Base-by-base conservation (phyloP, 2,888 invertebrate species). In the Oscheius sp. region DNA sequence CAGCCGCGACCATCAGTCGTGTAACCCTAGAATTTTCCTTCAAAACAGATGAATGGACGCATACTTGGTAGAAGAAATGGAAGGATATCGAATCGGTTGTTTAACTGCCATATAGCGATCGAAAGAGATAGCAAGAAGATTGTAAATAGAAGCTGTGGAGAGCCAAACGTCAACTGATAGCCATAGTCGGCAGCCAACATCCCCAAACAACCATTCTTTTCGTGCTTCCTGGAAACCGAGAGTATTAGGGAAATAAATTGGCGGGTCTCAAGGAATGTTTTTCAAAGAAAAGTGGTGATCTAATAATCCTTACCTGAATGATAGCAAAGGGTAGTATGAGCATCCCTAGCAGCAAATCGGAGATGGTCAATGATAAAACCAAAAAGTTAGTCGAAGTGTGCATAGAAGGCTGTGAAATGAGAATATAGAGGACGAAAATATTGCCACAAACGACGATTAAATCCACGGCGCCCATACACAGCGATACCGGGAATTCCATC, bases 81-180 rank as follows among this genome's bases (percentile, higher is more conserved):
- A 91, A 17, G 95, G 94, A 89, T 97, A 97, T 86, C 92, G 93
- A 84, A 97, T 94, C 0, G 96, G 96, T 66, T 94, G 90, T 30
- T 95, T 94, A 68, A 97, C 95, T 14, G 96, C 96, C 85, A 96
- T 92, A 89, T 96, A 97, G 12, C 79, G 65, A 74, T 87, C 96
- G 86, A 96, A 89, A 22, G 94, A 94, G 86, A 96, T 96, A 82
- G 94, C 95, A 87, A 95, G 94, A 64, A 96, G 90, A 88, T 95
- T 95, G 79, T 96, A 90, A 83, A 95, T 96, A 81, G 94, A 94
- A 0, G 95, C 94, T 0, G 96, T 97, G 12, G 54, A 54, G 92
- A 96, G 92, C 93, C 95, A 94, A 9, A 97, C 95, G 88, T 97
- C 96, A 62, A 95, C 91, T 0, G 95, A 95, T 74, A 96, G 89